Evolutionary conservation across 2,113 vertebrate genomes (phyloP).

Genomic region (Malaclemys terrapin): DNA sequence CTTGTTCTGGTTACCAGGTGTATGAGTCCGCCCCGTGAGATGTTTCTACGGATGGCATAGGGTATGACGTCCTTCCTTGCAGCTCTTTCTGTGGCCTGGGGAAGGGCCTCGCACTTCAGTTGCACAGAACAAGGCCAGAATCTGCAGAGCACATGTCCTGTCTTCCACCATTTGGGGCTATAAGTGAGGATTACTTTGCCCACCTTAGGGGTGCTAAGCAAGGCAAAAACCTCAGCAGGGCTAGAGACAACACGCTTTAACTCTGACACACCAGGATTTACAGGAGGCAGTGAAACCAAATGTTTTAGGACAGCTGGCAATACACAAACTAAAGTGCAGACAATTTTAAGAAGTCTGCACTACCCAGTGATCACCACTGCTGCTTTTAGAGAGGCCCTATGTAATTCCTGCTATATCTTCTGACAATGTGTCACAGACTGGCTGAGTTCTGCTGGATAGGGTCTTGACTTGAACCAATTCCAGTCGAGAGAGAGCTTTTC

Average conservation of each 20-base stretch:
- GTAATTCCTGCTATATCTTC: too few species aligned
- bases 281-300: neutral
- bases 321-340: neutral
- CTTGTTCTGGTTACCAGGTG: neutral
- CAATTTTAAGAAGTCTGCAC: too few species aligned
- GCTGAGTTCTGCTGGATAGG: too few species aligned
- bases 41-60: accelerated
- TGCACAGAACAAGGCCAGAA: neutral
- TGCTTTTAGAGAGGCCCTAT: too few species aligned
- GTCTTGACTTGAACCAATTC: too few species aligned
- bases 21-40: accelerated
- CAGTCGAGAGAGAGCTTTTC: too few species aligned
- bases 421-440: too few species aligned
- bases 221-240: neutral
- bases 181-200: neutral
- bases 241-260: neutral
- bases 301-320: accelerated
- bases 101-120: too few species aligned
- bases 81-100: neutral
- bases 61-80: neutral
- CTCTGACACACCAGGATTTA: accelerated
- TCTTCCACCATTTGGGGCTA: neutral
- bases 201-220: neutral
- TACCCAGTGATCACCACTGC: too few species aligned
- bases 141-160: neutral